A percentile compares a stretch with the other conserved stretches of the same genome.
Evolutionary conservation across 2,888 invertebrate genomes (phyloP).

Genomic region (Linnaemya tessellans): DNA sequence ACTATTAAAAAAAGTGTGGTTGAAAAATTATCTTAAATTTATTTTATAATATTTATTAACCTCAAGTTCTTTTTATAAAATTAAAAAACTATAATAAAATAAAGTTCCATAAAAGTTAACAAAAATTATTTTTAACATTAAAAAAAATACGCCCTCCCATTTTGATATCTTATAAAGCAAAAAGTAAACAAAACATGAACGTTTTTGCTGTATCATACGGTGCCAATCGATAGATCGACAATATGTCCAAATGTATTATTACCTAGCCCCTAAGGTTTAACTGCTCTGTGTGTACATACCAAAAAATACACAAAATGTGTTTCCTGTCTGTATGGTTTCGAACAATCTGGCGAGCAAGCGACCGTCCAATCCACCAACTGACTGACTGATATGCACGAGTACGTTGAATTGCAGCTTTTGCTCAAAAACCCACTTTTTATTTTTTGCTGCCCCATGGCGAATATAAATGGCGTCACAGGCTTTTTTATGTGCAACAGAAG

Average conservation of each 20-base stretch:
- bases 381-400: background rate
- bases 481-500: conserved; percentile 25
- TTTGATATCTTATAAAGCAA: too few relatives aligned
- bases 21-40: too few relatives aligned
- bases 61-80: too few relatives aligned
- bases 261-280: background rate
- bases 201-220: too few relatives aligned
- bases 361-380: conserved; percentile 15
- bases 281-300: background rate
- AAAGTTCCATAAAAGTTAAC: too few relatives aligned
- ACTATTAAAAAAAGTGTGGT: too few relatives aligned
- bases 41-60: too few relatives aligned
- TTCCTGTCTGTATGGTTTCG: background rate
- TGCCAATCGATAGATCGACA: too few relatives aligned
- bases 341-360: background rate
- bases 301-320: background rate
- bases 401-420: background rate
- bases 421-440: conserved; percentile 45
- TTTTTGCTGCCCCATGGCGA: conserved; percentile 43
- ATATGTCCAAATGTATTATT: background rate
- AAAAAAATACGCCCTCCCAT: too few relatives aligned
- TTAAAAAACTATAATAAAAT: too few relatives aligned
- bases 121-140: too few relatives aligned
- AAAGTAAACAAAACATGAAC: too few relatives aligned
- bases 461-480: conserved; percentile 60